phyloP scores from a whole-genome alignment of 2,113 vertebrate genomes.

The Numenius arquata region DNA sequence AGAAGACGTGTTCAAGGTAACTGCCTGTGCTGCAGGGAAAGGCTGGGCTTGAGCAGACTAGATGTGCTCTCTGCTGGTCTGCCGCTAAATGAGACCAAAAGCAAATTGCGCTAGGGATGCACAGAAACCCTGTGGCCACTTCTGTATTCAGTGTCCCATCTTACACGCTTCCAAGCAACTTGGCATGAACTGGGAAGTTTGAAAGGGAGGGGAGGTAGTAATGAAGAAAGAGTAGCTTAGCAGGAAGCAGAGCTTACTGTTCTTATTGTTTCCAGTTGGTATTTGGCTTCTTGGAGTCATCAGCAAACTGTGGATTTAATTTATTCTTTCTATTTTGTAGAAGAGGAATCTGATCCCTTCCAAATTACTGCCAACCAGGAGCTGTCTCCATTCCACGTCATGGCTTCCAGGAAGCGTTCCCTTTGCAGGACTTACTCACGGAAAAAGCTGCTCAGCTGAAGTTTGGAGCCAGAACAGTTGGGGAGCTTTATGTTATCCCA shows the following conservation, averaged over 20 bases:
- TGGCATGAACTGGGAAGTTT: neutral
- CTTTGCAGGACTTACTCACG: constrained; percentile 79
- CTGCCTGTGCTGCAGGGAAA: neutral
- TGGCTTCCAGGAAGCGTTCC: constrained; percentile 30
- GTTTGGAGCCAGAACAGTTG: neutral
- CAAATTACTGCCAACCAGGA: constrained; percentile 29
- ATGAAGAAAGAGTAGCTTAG: neutral
- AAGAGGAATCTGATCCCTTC: constrained; percentile 7
- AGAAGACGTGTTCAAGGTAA: constrained; percentile 64
- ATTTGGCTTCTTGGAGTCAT: neutral
- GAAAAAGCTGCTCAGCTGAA: constrained; percentile 83
- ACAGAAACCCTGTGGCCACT: neutral
- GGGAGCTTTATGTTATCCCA: neutral
- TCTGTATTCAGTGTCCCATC: neutral
- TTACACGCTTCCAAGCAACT: neutral
- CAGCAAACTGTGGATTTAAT: neutral
- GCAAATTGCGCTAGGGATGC: neutral
- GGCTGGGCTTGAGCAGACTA: neutral
- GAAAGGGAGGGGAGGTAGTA: neutral
- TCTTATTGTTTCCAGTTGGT: neutral
- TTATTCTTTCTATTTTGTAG: neutral
- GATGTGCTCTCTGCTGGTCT: neutral
- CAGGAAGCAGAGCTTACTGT: neutral
- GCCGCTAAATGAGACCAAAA: neutral
- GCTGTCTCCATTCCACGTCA: constrained; percentile 72